Evolutionary conservation across 2,113 vertebrate genomes (phyloP), one percentile per base, ranked within the genome.

Genomic region (Rhinogobius similis): DNA sequence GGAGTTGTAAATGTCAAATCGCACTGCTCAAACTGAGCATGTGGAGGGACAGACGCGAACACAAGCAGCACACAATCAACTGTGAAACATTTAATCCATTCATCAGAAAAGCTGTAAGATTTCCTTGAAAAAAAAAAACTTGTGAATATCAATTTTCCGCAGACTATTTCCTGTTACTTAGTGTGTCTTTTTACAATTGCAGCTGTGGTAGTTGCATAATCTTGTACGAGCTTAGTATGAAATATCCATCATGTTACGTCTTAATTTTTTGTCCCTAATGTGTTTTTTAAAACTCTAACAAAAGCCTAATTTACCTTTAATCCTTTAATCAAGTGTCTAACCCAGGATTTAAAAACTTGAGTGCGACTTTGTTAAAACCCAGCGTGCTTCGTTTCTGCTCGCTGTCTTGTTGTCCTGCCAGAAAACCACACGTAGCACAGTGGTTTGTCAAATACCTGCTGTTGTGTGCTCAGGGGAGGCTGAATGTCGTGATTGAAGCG

Each of bases 381-480:
- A 14, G 26, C 2, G 1, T 3, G 55, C 27, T 18, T 62, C 23
- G 20, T 32, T 41, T 21, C 62, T 41, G 16, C 1, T 58, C 68
- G 50, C 46, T 59, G 68, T 62, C 27, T 56, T 65, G 68, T 39
- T 67, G 48, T 55, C 29, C n/a, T 62, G 32, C 43, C 50, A 56
- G n/a, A 36, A 20, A 65, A 66, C 48, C 52, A 48, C 43, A 68
- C 64, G 65, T 68, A 76, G 67, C 73, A 29, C 38, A 43, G 67
- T 20, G 71, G n/a, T n/a, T 82, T 77, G 69, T 72, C 27, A 38
- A 26, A 62, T 16, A 73, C 62, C 69, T 82, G 74, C 77, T 65
- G 68, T 9, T 53, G 8, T 24, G 77, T 1, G 65, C 68, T 78
- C 65, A 67, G 14, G 26, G 62, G 48, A 78, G 52, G 27, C 63